These are phyloP conservation scores for Synergus itoensis DNA, from an alignment of 2,888 invertebrate genomes.

Conservation along the genomic window DNA sequence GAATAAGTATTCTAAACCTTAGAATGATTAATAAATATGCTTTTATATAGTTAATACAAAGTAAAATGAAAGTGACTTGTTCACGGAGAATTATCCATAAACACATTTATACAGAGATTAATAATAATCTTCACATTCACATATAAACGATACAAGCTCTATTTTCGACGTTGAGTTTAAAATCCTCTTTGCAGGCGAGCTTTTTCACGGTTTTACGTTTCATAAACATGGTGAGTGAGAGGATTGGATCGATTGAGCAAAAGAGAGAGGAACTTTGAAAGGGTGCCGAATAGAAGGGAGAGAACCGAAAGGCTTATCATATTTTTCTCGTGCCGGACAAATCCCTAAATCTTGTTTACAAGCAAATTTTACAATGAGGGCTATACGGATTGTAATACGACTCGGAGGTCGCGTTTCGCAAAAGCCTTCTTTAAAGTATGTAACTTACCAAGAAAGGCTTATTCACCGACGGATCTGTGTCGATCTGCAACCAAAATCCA, in stretches of 20 bases:
- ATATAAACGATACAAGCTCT: slow-evolving; percentile 29
- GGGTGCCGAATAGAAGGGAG: slow-evolving; percentile 42
- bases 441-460: slow-evolving; percentile 74
- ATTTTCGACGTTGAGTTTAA: slow-evolving; percentile 62
- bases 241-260: slow-evolving; percentile 43
- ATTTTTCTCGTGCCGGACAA: slow-evolving; percentile 67
- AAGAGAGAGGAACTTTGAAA: slow-evolving; percentile 29
- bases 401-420: slow-evolving; percentile 60
- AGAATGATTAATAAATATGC: not conserved
- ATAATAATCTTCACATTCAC: not conserved
- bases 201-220: slow-evolving; percentile 77
- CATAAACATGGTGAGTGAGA: slow-evolving; percentile 70
- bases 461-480: slow-evolving; percentile 58
- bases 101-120: not conserved
- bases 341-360: slow-evolving; percentile 76
- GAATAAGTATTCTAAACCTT: not conserved
- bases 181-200: slow-evolving; percentile 76
- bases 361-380: slow-evolving; percentile 70
- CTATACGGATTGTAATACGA: slow-evolving; percentile 67
- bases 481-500: slow-evolving; percentile 56
- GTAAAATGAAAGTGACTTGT: not conserved
- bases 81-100: not conserved
- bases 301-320: slow-evolving; percentile 64
- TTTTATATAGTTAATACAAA: not conserved
- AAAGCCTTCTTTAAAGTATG: slow-evolving; percentile 66